Percentiles rank a stretch among this genome's conserved stretches.
These are phyloP conservation scores for Pleuronectes platessa DNA, from an alignment of 2,113 vertebrate genomes.

Conservation along the genomic window DNA sequence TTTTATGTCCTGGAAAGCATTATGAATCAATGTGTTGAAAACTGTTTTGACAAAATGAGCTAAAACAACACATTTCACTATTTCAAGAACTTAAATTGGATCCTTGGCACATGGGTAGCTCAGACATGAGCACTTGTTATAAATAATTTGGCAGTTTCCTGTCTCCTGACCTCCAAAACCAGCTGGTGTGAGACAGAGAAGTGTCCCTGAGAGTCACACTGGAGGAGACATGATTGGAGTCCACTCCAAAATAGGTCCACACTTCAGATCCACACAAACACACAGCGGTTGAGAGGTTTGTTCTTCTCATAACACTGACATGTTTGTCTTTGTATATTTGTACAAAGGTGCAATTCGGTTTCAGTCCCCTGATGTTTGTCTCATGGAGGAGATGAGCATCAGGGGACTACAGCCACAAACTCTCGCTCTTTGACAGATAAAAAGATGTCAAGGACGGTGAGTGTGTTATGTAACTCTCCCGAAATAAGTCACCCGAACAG, in stretches of 20 bases:
- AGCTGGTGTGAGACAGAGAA: no score
- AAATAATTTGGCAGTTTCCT: not conserved
- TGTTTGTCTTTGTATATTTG: not conserved
- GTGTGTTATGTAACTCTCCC: no score
- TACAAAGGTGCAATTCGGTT: not conserved
- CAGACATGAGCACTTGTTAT: not conserved
- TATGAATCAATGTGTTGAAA: not conserved
- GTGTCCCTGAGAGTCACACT: not conserved
- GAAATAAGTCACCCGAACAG: no score
- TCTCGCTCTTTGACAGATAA: no score
- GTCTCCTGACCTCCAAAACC: no score
- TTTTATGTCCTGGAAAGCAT: slow-evolving; percentile 1
- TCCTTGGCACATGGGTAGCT: not conserved
- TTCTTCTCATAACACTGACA: not conserved
- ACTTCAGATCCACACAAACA: not conserved
- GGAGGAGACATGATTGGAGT: not conserved
- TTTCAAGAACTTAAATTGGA: slow-evolving; percentile 51
- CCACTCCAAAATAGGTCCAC: not conserved
- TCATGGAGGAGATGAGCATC: not conserved
- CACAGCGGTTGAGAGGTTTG: not conserved
- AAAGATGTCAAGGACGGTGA: no score
- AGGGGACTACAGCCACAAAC: not conserved
- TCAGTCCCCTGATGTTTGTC: not conserved
- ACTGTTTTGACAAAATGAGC: slow-evolving; percentile 29
- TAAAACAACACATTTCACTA: slow-evolving; percentile 20